Conservation (phyloP, 2,888 invertebrate species). For the Pyrocoelia pectoralis region DNA sequence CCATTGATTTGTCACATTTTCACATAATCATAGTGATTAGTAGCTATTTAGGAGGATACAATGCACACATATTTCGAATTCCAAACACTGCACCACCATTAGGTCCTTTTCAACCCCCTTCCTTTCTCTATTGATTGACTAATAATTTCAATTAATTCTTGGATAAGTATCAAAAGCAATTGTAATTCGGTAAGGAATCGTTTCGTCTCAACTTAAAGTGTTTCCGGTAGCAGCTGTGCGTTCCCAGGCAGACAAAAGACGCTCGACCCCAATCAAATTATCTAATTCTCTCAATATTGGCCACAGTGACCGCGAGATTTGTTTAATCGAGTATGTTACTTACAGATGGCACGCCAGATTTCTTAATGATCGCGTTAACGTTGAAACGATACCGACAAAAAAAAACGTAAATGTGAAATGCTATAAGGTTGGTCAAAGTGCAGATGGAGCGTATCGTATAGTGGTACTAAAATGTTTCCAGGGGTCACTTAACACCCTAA, state of each 20-base stretch:
- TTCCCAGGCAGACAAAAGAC: slow-evolving; percentile 61
- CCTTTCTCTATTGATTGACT: neutral
- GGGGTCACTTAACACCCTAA: slow-evolving; percentile 55
- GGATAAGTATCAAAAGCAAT: slow-evolving; percentile 18
- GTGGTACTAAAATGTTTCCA: slow-evolving; percentile 45
- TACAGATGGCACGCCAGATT: slow-evolving; percentile 49
- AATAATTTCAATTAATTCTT: neutral
- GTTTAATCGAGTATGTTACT: slow-evolving; percentile 52
- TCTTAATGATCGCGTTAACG: neutral
- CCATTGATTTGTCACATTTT: slow-evolving; percentile 37
- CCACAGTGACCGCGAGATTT: slow-evolving; percentile 54
- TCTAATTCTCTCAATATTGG: slow-evolving; percentile 60
- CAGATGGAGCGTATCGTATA: slow-evolving; percentile 44
- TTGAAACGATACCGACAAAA: neutral
- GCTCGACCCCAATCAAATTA: slow-evolving; percentile 60
- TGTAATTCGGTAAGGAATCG: slow-evolving; percentile 31
- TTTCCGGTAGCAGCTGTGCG: slow-evolving; percentile 58
- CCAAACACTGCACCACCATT: neutral
- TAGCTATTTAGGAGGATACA: slow-evolving; percentile 18
- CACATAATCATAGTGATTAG: slow-evolving; percentile 32
- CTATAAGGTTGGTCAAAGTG: slow-evolving; percentile 32
- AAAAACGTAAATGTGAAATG: slow-evolving; percentile 6
- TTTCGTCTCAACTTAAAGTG: slow-evolving; percentile 45
- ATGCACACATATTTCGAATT: slow-evolving; percentile 8
- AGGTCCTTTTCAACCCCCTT: neutral